Evolutionary conservation across 2,797 vertebrate genomes (phyloP), one percentile per base, ranked within the genome.

Genomic region (Gadopsis marmoratus): DNA sequence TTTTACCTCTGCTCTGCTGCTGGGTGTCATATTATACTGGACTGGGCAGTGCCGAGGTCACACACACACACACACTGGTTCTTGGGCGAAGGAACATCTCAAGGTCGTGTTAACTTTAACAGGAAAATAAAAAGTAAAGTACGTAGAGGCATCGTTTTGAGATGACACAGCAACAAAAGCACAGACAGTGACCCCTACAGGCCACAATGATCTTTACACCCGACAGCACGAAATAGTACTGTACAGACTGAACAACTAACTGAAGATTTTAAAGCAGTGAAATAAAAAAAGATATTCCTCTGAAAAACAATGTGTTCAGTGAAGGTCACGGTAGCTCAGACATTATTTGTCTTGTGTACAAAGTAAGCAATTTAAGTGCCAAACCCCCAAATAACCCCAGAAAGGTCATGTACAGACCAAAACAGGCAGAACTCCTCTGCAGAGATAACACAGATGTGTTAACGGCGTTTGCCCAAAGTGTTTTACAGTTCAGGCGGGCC

Each of bases 11-110:
- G 66, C 78, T 67, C 65, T 74, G 79, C 84, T 74, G 67, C 76
- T 68, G 77, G 77, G 60, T 84, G 76, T 88, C 79, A 74, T 53
- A 76, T 90, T 85, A 64, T 26, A 64, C 60, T 23, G 41, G 56
- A 72, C 76, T 4, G 58, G 61, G 16, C 73, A 59, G 37, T 13
- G 54, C 56, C 8, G 29, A 74, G 54, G 68, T 64, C 71, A 3
- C 81, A 54, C 50, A 60, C 60, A 47, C 63, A 58, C 74, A 33
- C 55, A 72, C 47, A 67, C 31, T 7, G 39, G 5, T 19, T 23
- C 14, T 13, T 2, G 5, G 37, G 23, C 47, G 7, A 54, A 37
- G 31, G 65, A 35, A 56, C 47, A n/a, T 45, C 16, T 77, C 71
- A 82, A 83, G 80, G 89, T 86, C 71, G 79, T 21, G 31, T 2